phyloP scores from a whole-genome alignment of 2,113 vertebrate genomes.

The Coregonus clupeaformis region DNA sequence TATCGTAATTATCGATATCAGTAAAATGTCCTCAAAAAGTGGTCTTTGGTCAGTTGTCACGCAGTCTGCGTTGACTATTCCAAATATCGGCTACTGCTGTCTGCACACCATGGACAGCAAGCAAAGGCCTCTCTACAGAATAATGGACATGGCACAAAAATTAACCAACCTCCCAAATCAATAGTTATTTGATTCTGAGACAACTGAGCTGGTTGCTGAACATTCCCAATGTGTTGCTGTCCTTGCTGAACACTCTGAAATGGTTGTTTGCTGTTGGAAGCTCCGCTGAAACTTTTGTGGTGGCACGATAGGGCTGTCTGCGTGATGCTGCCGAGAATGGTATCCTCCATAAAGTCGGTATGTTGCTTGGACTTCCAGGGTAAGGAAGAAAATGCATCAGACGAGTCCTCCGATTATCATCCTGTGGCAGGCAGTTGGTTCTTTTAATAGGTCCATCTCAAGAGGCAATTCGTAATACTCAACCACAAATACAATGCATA shows the following conservation, averaged over 20 bases:
- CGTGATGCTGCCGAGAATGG: constrained; percentile 32
- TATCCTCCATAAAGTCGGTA: constrained; percentile 42
- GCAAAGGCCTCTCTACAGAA: neutral
- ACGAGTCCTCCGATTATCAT: constrained; percentile 52
- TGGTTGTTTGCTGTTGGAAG: neutral
- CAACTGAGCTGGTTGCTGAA: constrained; percentile 5
- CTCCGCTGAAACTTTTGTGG: constrained; percentile 20
- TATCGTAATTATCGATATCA: too few relatives aligned
- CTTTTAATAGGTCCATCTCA: neutral
- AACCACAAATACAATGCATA: too few relatives aligned
- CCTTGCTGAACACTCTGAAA: neutral
- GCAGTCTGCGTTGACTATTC: neutral
- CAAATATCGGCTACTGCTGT: too few relatives aligned
- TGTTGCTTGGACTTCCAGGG: constrained; percentile 46
- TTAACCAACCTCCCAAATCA: constrained; percentile 6
- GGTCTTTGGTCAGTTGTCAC: too few relatives aligned
- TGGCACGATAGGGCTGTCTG: constrained; percentile 28
- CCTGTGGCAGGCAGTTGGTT: neutral
- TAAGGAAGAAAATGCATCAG: constrained; percentile 41
- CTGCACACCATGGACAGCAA: neutral
- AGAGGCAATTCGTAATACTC: neutral
- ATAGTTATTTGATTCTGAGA: constrained; percentile 10
- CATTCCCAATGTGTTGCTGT: too few relatives aligned
- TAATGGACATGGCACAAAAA: neutral
- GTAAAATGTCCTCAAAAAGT: too few relatives aligned